Evolutionary conservation across 2,113 vertebrate genomes (phyloP).

Genomic region (Theristicus caerulescens): DNA sequence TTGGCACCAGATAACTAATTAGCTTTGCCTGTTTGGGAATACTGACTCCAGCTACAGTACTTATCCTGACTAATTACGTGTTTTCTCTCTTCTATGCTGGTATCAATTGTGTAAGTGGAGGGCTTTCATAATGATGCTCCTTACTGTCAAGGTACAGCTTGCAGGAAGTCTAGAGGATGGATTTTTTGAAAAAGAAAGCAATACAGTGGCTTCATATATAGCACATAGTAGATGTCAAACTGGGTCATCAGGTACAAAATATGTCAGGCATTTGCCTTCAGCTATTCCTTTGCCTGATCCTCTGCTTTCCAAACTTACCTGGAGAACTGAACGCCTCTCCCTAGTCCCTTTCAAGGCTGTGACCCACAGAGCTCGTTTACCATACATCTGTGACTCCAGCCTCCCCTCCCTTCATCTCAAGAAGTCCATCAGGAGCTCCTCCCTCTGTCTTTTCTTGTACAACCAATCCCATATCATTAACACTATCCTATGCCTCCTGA

Average conservation of each 20-base stretch:
- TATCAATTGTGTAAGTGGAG: not conserved
- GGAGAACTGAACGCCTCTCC: fast-evolving
- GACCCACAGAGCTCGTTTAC: not conserved
- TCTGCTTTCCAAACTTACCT: not conserved
- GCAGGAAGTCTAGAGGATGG: not conserved
- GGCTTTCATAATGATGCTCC: not conserved
- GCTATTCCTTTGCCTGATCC: not conserved
- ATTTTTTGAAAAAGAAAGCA: not conserved
- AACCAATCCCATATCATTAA: not conserved
- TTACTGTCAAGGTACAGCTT: not conserved
- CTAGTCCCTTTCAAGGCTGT: not conserved
- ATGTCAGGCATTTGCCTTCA: not conserved
- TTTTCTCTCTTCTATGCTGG: not conserved
- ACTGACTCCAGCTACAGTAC: not conserved
- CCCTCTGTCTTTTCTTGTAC: not conserved
- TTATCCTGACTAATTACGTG: slow-evolving; percentile 15
- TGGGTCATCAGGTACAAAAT: not conserved
- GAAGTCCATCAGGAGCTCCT: not conserved
- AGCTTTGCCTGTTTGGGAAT: slow-evolving; percentile 25
- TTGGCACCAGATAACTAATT: slow-evolving; percentile 3
- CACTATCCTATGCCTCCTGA: not conserved
- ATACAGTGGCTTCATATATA: not conserved
- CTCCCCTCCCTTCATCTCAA: not conserved
- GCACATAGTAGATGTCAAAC: not conserved
- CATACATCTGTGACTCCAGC: not conserved